Percentiles rank a stretch among this genome's conserved stretches.
phyloP scores from a whole-genome alignment of 2,113 vertebrate species.

The Micronycteris hirsuta region DNA sequence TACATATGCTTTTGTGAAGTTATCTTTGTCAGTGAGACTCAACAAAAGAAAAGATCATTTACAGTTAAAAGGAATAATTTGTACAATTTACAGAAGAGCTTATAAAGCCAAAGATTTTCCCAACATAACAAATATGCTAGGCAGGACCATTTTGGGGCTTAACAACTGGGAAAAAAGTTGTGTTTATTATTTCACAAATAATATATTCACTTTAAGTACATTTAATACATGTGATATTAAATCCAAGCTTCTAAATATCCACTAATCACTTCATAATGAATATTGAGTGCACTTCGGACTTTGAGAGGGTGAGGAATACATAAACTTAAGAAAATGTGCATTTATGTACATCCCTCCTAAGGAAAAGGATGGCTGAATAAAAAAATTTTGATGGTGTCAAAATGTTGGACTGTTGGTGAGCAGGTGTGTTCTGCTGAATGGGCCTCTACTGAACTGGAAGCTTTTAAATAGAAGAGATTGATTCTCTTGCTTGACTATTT shows the following conservation, averaged over 20 bases:
- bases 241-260: neutral
- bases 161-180: neutral
- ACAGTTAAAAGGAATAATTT: slow-evolving; percentile 38
- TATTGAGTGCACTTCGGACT: neutral
- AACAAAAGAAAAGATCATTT: slow-evolving; percentile 9
- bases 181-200: slow-evolving; percentile 55
- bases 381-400: slow-evolving; percentile 30
- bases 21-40: neutral
- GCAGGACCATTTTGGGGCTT: neutral
- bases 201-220: neutral
- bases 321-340: slow-evolving; percentile 34
- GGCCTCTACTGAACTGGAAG: slow-evolving; percentile 57
- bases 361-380: neutral
- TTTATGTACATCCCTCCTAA: neutral
- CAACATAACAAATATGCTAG: neutral
- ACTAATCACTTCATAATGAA: slow-evolving; percentile 3
- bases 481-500: slow-evolving; percentile 70
- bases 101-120: neutral
- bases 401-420: slow-evolving; percentile 33
- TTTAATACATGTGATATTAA: slow-evolving; percentile 30
- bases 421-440: slow-evolving; percentile 56
- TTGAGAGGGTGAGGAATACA: neutral
- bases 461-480: slow-evolving; percentile 76
- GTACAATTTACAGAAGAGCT: neutral
- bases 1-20: neutral